Evolutionary conservation across 2,113 vertebrate species (phyloP).

Genomic region (Chloropsis cyanopogon): DNA sequence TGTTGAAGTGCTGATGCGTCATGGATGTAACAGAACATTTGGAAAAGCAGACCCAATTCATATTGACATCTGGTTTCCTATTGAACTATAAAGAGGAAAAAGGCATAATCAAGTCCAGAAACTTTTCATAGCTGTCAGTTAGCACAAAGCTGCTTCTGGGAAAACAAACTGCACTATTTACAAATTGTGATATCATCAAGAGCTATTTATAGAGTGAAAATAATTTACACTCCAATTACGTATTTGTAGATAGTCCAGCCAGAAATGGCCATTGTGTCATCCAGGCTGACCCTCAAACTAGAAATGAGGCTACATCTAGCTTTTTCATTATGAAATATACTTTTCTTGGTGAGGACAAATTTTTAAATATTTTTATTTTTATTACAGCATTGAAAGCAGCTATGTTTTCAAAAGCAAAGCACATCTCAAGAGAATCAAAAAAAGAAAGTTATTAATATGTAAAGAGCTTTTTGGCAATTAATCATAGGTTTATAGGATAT

Average conservation of each 20-base stretch:
- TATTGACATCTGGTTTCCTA: conserved; percentile 9
- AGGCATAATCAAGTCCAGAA: conserved; percentile 25
- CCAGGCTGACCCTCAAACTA: conserved; percentile 15
- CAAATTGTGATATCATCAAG: conserved; percentile 63
- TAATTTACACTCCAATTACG: conserved; percentile 65
- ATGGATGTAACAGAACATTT: neutral
- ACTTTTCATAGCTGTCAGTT: conserved; percentile 39
- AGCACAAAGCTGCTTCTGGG: conserved; percentile 32
- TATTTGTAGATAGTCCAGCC: conserved; percentile 24
- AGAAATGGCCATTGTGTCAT: conserved; percentile 47
- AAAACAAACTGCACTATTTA: conserved; percentile 55
- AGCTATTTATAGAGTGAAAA: conserved; percentile 60
- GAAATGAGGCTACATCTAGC: conserved; percentile 11
- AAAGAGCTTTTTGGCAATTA: conserved; percentile 35
- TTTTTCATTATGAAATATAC: conserved; percentile 57
- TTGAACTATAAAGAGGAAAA: conserved; percentile 17
- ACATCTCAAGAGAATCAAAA: neutral
- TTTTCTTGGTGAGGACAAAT: conserved; percentile 18
- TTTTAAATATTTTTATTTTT: conserved; percentile 23
- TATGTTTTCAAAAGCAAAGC: conserved; percentile 9
- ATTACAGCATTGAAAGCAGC: neutral
- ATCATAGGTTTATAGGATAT: neutral
- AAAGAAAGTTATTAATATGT: conserved; percentile 3
- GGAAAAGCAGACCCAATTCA: neutral
- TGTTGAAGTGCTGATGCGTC: conserved; percentile 26